These are phyloP conservation scores for Hemaris fuciformis DNA, from an alignment of 2,888 invertebrate species.

Conservation along the genomic window DNA sequence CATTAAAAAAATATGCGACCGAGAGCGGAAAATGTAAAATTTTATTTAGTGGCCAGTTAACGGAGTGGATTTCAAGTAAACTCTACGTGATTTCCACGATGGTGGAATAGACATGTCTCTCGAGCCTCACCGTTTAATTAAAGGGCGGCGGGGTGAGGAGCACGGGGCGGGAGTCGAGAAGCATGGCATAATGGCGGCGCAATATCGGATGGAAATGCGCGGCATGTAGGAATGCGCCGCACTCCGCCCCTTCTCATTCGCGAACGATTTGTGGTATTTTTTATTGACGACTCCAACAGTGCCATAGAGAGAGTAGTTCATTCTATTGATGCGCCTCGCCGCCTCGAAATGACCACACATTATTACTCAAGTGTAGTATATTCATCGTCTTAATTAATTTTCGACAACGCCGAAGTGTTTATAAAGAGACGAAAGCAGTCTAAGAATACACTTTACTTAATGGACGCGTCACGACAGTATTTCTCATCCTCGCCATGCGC, in stretches of 20 bases:
- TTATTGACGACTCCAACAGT: conserved; percentile 79
- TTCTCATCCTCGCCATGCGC: conserved; percentile 60
- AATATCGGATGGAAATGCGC: conserved; percentile 82
- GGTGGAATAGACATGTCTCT: conserved; percentile 75
- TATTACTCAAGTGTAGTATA: conserved; percentile 35
- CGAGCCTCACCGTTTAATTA: conserved; percentile 80
- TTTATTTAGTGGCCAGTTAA: conserved; percentile 20
- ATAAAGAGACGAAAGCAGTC: conserved; percentile 50
- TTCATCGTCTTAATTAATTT: conserved; percentile 18
- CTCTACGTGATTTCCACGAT: conserved; percentile 76
- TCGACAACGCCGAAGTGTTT: conserved; percentile 26
- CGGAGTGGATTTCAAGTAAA: conserved; percentile 57
- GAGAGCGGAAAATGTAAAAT: conserved; percentile 33
- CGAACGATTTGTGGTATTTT: conserved; percentile 80
- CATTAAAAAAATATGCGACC: neutral
- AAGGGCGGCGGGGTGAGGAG: conserved; percentile 72
- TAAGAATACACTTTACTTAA: conserved; percentile 71
- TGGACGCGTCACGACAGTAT: conserved; percentile 66
- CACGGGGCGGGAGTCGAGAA: conserved; percentile 58
- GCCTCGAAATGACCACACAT: conserved; percentile 22
- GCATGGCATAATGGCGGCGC: conserved; percentile 80
- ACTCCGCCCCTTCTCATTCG: conserved; percentile 74
- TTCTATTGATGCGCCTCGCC: conserved; percentile 25
- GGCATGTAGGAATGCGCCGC: conserved; percentile 81
- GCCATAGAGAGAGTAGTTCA: conserved; percentile 58